Evolutionary conservation across 2,113 vertebrate species (phyloP), one percentile per base, ranked within the genome.

Genomic region (Silurus meridionalis): DNA sequence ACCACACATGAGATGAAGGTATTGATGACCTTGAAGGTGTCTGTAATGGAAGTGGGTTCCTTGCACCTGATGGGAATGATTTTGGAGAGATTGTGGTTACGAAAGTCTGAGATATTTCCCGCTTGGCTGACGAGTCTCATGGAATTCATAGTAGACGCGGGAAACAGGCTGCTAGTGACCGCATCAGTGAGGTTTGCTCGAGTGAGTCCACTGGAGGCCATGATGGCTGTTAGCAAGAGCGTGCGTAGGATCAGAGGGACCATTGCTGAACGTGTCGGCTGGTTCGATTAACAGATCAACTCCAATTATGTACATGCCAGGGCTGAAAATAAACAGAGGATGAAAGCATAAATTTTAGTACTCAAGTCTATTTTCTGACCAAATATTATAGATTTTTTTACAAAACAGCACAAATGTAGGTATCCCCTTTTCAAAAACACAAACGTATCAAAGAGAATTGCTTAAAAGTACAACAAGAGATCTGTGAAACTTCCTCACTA

Each of bases 1-100:
- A 99, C 97, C 28, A 93, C 89, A 77, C 97, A 96, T 74, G 97
- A 97, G 84, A 99, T 95, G 21, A 95, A 87, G 0, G 98, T 98
- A 96, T 97, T 99, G 89, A 99, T 97, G 93, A 98, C 97, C 91
- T 96, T 98, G 91, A 99, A 98, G 83, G 94, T 95, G 37, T 71
- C 60, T 0, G 85, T 95, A 9, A 97, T 96, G 84, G 94, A 94
- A 0, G 96, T 96, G 23, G 8, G 37, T 19, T 82, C 88, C 4
- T 74, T 57, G 79, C 97, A 98, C 55, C 37, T 37, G 25, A 28
- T 0, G 84, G 87, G 14, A 8, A 21, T 9, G n/a, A 0, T 0
- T 8, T 2, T 58, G 53, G 25, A 57, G 13, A 2, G 5, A 77
- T 77, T 55, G 74, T 11, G 13, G 64, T 6, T 55, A 6, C 0